Evolutionary conservation across 1,140 invertebrate species (phyloP).

Genomic region (Drosophila sturtevanti): DNA sequence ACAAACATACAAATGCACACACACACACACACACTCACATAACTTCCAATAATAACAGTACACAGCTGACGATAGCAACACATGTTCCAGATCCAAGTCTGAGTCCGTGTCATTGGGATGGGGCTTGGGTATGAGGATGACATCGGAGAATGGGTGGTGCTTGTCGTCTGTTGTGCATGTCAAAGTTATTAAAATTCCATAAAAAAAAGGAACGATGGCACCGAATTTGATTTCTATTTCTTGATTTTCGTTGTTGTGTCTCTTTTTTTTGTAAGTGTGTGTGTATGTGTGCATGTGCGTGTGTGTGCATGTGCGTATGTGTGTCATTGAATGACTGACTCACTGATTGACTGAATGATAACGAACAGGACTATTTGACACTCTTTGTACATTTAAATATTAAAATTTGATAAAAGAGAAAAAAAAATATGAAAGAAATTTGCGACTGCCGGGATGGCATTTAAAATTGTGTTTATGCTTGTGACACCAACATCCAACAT

Average conservation of each 20-base stretch:
- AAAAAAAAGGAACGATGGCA: constrained; percentile 47
- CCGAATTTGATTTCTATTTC: constrained; percentile 69
- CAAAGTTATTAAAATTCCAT: constrained; percentile 79
- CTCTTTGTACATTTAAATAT: constrained; percentile 59
- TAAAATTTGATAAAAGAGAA: constrained; percentile 56
- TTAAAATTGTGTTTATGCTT: constrained; percentile 42
- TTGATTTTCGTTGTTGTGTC: constrained; percentile 52
- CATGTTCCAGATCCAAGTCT: constrained; percentile 32
- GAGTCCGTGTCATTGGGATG: neutral
- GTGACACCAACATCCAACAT: constrained; percentile 45
- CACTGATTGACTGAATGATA: constrained; percentile 43
- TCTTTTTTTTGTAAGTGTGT: constrained; percentile 14
- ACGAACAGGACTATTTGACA: constrained; percentile 34
- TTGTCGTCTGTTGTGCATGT: constrained; percentile 50
- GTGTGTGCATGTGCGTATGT: constrained; percentile 34
- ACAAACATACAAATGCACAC: neutral
- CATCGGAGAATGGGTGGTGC: neutral
- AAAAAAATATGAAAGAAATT: constrained; percentile 11
- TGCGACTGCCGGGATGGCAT: constrained; percentile 26
- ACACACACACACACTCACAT: neutral
- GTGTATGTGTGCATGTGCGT: constrained; percentile 25
- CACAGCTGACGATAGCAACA: constrained; percentile 54
- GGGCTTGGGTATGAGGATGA: neutral
- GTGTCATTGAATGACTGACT: constrained; percentile 43
- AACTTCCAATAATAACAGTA: constrained; percentile 19